Conservation (phyloP, 2,797 vertebrate species). For the Sparus aurata region DNA sequence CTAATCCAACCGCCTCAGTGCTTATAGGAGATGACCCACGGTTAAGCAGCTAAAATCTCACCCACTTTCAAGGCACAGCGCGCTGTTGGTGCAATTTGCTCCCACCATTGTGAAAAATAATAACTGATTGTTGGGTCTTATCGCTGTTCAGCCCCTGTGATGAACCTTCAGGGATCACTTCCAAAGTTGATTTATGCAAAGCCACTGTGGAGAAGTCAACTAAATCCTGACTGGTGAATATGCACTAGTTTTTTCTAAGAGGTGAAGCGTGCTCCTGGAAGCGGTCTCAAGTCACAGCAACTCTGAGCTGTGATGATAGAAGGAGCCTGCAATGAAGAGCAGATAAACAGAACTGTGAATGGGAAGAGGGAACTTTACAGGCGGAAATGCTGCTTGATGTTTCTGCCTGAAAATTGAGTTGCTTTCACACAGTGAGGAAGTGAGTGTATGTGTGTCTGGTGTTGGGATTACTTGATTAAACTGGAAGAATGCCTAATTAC, state of each 20-base stretch:
- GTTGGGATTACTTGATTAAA: conserved; percentile 66
- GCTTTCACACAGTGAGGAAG: conserved; percentile 45
- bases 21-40: conserved; percentile 54
- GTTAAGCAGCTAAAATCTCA: conserved; percentile 49
- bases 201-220: conserved; percentile 60
- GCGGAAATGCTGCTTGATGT: conserved; percentile 46
- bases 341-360: conserved; percentile 53
- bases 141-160: conserved; percentile 30
- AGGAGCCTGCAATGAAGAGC: conserved; percentile 34
- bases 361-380: conserved; percentile 40
- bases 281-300: conserved; percentile 29
- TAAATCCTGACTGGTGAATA: conserved; percentile 60
- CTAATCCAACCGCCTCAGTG: conserved; percentile 43
- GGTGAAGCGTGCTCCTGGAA: conserved; percentile 48
- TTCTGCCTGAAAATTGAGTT: conserved; percentile 50
- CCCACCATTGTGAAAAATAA: conserved; percentile 57
- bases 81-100: conserved; percentile 32
- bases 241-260: conserved; percentile 33
- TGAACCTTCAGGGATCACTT: conserved; percentile 40
- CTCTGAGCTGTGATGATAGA: conserved; percentile 52
- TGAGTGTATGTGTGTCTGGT: conserved; percentile 29
- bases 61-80: conserved; percentile 11
- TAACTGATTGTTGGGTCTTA: conserved; percentile 62
- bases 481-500: conserved; percentile 78
- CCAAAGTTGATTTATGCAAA: conserved; percentile 74